Evolutionary conservation across 2,113 vertebrate genomes (phyloP), one percentile per base, ranked within the genome.

Genomic region (Istiophorus platypterus): DNA sequence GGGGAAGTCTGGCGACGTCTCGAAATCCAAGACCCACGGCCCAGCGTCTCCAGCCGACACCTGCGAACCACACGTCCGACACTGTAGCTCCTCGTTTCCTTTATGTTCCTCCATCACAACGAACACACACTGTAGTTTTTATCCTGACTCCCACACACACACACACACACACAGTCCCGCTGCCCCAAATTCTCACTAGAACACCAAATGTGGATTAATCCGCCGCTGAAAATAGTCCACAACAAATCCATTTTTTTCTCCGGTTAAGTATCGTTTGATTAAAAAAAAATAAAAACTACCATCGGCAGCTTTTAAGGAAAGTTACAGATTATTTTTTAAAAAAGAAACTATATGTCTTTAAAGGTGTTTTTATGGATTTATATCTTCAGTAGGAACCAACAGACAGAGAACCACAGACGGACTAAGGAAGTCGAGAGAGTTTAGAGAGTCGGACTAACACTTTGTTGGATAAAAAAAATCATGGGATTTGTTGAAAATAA

Each of bases 141-240:
- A 20, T 61, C 45, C 31, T 29, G 49, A 57, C 59, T 65, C 1
- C 59, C 5, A 11, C 37, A 17, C 51, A 74, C 13, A 72, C 5
- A 11, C 37, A 17, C 51, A 74, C 13, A 72, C 17, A 59, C 39
- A 70, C 24, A 3, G n/a, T 29, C 42, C 49, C 31, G n/a, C 52
- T 77, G 75, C n/a, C 37, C 9, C 34, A 75, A 62, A 64, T 22
- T 6, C 2, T 64, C 18, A 64, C 11, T 20, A 65, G 2, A 76
- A 14, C 24, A 31, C 31, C 42, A 65, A 64, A 64, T 59, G 42
- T 34, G 67, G 12, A 61, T 66, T 77, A 27, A 61, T 72, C 17
- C 24, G 9, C 68, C 2, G 13, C 42, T 45, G 68, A 22, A 56
- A 76, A 31, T 76, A 65, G 73, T 65, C 62, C n/a, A 34, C 7